Conservation (phyloP, 2,113 vertebrate genomes). For the Orycteropus afer region DNA sequence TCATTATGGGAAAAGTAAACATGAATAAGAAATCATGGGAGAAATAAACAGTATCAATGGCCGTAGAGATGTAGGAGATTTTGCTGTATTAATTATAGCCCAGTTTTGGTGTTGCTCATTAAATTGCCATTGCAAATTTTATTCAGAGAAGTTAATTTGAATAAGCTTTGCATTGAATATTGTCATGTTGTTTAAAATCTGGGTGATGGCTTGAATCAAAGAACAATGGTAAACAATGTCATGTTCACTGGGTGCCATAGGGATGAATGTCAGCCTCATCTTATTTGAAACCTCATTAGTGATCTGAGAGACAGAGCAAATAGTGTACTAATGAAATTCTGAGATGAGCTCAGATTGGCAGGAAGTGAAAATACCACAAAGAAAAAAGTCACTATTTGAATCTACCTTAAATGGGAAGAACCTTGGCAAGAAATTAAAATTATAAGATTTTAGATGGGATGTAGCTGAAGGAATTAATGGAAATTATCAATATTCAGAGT, state of each 20-base stretch:
- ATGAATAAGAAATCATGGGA: neutral
- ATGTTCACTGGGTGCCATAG: constrained; percentile 48
- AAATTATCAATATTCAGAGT: neutral
- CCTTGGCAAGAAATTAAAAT: constrained; percentile 50
- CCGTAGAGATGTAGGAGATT: neutral
- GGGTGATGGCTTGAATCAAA: neutral
- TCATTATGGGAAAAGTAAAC: constrained; percentile 43
- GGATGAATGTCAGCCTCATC: constrained; percentile 63
- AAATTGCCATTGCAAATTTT: constrained; percentile 54
- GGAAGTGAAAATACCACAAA: constrained; percentile 41
- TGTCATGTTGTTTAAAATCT: constrained; percentile 66
- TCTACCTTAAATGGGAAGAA: constrained; percentile 7
- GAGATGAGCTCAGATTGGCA: constrained; percentile 59
- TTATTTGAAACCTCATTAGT: constrained; percentile 65
- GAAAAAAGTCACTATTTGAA: neutral
- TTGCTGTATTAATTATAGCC: constrained; percentile 30
- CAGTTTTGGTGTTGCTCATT: constrained; percentile 60
- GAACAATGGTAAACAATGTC: constrained; percentile 55
- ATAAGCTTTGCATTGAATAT: neutral
- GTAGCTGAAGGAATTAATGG: constrained; percentile 17
- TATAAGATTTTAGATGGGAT: constrained; percentile 12
- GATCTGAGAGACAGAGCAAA: constrained; percentile 58
- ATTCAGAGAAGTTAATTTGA: constrained; percentile 57
- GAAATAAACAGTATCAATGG: constrained; percentile 24
- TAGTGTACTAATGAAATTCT: constrained; percentile 69